Evolutionary conservation across 2,888 invertebrate genomes (phyloP), one percentile per base, ranked within the genome.

Genomic region (Calliphora vomitoria): DNA sequence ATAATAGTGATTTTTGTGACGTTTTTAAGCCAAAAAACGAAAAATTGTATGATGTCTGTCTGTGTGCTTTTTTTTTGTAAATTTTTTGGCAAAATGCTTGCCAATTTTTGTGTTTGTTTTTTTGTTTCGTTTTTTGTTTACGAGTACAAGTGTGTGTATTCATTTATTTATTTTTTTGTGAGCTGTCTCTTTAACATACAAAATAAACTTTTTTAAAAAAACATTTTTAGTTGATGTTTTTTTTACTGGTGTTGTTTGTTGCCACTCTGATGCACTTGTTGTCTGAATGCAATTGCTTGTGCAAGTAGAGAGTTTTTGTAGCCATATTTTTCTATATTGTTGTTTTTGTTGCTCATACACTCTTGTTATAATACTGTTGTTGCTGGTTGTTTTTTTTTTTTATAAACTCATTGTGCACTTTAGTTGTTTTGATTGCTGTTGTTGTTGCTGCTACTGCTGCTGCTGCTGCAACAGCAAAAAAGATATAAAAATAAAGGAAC

Each of bases 391-490:
- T 35, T 44, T 64, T 55, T 58, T 79, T 31, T 60, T 64, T 78
- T 80, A 80, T 60, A 76, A 85, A 74, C 76, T 76, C 85, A 86
- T 88, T 88, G 87, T 85, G 88, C 88, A 88, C 83, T 86, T 80
- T 84, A 82, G 82, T 76, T 83, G 82, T 76, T 83, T 81, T 79
- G 58, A 69, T 76, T 47, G 20, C 35, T 50, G 71, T 79, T 86
- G 79, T 35, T 80, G 80, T 62, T 58, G 87, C 53, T 84, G 50
- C 76, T 20, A 55, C 20, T 55, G 71, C 18, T 75, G 86, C 75
- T 38, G 75, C 71, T 74, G 60, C 66, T 47, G 38, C n/a, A 31
- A 47, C 4, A 71, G 8, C 18, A 50, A 15, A 6, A 69, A 69
- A 50, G 35, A 62, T 60, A 53, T 18, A 20, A 68, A 79, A 79